Percentiles rank a stretch among this genome's conserved stretches.
Evolutionary conservation across 2,797 vertebrate species (phyloP).

Genomic region (Cossypha heuglini): DNA sequence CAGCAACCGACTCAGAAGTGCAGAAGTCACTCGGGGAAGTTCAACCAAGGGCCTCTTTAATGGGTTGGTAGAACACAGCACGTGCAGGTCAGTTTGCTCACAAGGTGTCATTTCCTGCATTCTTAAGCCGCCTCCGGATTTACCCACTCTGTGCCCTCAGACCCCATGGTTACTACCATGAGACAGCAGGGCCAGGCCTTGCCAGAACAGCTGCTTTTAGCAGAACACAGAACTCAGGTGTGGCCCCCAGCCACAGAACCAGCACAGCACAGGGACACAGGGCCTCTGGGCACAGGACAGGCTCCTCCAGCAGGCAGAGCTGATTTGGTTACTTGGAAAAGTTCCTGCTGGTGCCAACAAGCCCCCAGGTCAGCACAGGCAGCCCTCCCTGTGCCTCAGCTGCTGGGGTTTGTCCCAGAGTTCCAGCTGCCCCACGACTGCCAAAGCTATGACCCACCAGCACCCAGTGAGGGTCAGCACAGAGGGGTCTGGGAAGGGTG

Average conservation of each 20-base stretch:
- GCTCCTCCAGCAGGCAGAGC: rapidly evolving
- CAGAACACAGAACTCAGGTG: background rate
- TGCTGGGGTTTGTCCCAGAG: background rate
- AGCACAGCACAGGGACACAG: background rate
- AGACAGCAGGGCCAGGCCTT: background rate
- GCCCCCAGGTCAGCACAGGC: background rate
- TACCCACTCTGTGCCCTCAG: background rate
- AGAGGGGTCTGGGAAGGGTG: background rate
- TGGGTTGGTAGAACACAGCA: background rate
- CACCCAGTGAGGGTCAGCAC: background rate
- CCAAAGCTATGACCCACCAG: background rate
- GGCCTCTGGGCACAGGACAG: background rate
- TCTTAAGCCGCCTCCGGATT: background rate
- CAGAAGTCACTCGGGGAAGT: background rate
- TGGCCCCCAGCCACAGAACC: background rate
- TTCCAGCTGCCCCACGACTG: background rate
- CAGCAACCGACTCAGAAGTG: background rate
- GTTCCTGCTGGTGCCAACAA: rapidly evolving
- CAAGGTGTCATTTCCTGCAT: background rate
- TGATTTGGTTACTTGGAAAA: background rate
- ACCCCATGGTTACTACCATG: rapidly evolving
- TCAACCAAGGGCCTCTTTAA: conserved; percentile 43
- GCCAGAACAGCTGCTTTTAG: background rate
- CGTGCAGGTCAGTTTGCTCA: background rate
- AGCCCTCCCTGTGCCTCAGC: background rate